These are phyloP conservation scores for Stictocephala bisonia DNA, from an alignment of 2,888 invertebrate genomes.

Conservation along the genomic window DNA sequence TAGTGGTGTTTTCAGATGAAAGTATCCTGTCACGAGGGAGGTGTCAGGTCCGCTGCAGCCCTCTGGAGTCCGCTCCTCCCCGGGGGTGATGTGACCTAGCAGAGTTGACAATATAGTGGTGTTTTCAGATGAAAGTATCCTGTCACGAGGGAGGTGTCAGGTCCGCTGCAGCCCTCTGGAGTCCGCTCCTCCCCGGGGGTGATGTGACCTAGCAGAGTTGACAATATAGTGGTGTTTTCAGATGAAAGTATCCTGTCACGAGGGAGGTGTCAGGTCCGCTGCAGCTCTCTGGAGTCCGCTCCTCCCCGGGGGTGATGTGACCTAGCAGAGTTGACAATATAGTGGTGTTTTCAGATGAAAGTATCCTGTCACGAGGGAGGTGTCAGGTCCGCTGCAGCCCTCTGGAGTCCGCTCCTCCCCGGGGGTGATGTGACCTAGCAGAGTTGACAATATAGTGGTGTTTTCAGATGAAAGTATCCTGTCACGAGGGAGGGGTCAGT, in stretches of 20 bases:
- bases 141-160: slow-evolving; percentile 89
- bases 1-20: slow-evolving; percentile 78
- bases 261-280: slow-evolving; percentile 84
- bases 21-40: slow-evolving; percentile 87
- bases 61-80: slow-evolving; percentile 77
- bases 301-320: slow-evolving; percentile 66
- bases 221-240: too few species aligned
- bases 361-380: slow-evolving; percentile 88
- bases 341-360: slow-evolving; percentile 77
- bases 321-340: too few species aligned
- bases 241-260: slow-evolving; percentile 85
- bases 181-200: slow-evolving; percentile 69
- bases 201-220: too few species aligned
- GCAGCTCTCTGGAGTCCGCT: slow-evolving; percentile 81
- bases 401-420: slow-evolving; percentile 77
- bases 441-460: too few species aligned
- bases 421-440: too few species aligned
- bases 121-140: slow-evolving; percentile 77
- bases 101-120: too few species aligned
- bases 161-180: slow-evolving; percentile 81
- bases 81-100: too few species aligned
- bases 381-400: slow-evolving; percentile 78
- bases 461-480: slow-evolving; percentile 81
- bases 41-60: slow-evolving; percentile 79
- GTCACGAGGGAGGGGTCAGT: slow-evolving; percentile 88